Evolutionary conservation across 2,888 invertebrate genomes (phyloP).

Genomic region (Marronus borbonicus): DNA sequence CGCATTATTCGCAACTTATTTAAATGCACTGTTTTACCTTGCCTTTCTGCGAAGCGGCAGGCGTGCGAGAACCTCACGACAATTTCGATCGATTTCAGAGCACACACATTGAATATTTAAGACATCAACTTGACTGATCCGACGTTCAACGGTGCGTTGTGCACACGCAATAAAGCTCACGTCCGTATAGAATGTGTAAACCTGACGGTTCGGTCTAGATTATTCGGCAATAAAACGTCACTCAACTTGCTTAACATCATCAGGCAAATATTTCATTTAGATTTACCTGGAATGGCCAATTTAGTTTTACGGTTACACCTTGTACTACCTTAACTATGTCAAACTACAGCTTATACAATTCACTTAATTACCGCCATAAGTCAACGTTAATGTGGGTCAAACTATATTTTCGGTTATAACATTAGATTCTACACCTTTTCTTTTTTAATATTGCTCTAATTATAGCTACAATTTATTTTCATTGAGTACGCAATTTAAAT

Average conservation of each 20-base stretch:
- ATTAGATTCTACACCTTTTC: not conserved
- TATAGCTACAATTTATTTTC: too few species aligned
- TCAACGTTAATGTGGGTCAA: not conserved
- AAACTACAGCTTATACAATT: not conserved
- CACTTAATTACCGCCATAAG: not conserved
- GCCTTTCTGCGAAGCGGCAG: not conserved
- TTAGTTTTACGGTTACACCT: slow-evolving; percentile 2
- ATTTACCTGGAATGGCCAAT: not conserved
- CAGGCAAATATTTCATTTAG: not conserved
- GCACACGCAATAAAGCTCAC: slow-evolving; percentile 5
- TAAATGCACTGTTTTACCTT: slow-evolving; percentile 1
- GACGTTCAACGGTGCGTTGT: not conserved
- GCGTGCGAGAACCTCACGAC: too few species aligned
- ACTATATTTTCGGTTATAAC: not conserved
- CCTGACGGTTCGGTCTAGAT: not conserved
- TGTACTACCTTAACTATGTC: not conserved
- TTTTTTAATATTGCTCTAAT: not conserved
- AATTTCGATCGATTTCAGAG: not conserved
- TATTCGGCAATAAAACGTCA: slow-evolving; percentile 10
- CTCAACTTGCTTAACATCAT: not conserved
- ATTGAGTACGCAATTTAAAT: too few species aligned
- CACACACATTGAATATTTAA: not conserved
- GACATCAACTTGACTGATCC: slow-evolving; percentile 9
- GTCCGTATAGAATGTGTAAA: not conserved
- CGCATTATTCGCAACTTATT: not conserved